Evolutionary conservation across 2,797 vertebrate genomes (phyloP).

Genomic region (Micromesistius poutassou): DNA sequence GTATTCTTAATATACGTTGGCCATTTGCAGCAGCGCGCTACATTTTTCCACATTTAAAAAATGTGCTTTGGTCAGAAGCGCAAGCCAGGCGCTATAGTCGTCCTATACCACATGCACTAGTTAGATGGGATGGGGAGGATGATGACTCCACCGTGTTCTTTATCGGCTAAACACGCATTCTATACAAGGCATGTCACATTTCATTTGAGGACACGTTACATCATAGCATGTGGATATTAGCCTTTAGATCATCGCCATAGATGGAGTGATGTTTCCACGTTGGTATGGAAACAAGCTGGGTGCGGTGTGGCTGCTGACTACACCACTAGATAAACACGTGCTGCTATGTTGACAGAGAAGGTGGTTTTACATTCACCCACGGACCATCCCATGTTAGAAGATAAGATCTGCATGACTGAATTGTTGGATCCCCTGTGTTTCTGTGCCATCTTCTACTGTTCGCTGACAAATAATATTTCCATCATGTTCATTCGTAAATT

Average conservation of each 20-base stretch:
- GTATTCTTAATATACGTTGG: constrained; percentile 31
- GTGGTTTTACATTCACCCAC: too few species aligned
- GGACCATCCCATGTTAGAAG: not conserved
- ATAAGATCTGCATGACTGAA: too few species aligned
- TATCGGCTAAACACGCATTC: constrained; percentile 19
- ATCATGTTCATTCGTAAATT: not conserved
- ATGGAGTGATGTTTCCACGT: constrained; percentile 8
- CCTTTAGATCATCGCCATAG: constrained; percentile 21
- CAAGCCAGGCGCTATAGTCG: not conserved
- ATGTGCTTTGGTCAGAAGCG: constrained; percentile 25
- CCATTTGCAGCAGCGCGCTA: constrained; percentile 35
- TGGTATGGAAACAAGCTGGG: constrained; percentile 23
- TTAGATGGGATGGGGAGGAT: not conserved
- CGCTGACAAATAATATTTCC: not conserved
- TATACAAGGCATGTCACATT: constrained; percentile 42
- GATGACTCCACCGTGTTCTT: constrained; percentile 1
- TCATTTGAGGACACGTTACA: constrained; percentile 17
- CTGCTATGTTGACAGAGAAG: not conserved
- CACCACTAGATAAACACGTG: not conserved
- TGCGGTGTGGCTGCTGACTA: not conserved
- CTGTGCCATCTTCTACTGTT: not conserved
- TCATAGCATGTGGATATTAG: constrained; percentile 14
- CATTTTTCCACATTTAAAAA: constrained; percentile 44
- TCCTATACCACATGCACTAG: not conserved
- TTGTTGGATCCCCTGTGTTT: too few species aligned